Conservation (phyloP, 37 sponge, comb jelly and placozoan species). For the Oscarella lobularis region DNA sequence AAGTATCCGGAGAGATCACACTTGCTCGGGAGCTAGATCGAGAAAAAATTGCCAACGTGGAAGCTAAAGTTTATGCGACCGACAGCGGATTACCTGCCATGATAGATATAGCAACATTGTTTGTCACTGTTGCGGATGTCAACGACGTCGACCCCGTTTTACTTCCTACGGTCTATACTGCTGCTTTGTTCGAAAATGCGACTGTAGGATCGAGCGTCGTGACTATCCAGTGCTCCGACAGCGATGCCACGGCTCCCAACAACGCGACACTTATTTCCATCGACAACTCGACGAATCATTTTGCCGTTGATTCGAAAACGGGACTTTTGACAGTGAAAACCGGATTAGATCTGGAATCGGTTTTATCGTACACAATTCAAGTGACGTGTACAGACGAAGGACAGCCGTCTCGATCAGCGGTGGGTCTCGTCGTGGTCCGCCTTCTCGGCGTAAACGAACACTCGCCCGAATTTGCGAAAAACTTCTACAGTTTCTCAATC, state of each 20-base stretch:
- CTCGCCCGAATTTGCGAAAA: background rate
- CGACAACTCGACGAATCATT: background rate
- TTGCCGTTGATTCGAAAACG: background rate
- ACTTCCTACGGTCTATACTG: background rate
- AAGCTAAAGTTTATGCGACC: background rate
- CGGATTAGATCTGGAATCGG: background rate
- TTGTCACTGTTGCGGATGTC: conserved; percentile 5
- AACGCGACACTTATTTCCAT: background rate
- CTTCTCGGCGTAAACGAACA: background rate
- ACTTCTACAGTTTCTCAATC: background rate
- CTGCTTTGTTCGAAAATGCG: background rate
- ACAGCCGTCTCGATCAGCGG: conserved; percentile 11
- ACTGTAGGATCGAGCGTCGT: background rate
- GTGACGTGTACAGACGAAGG: conserved; percentile 27
- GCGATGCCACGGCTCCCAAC: background rate
- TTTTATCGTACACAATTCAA: background rate
- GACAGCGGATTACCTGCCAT: background rate
- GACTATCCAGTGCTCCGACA: background rate
- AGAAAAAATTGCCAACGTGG: background rate
- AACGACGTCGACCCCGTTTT: background rate
- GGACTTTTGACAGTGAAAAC: background rate
- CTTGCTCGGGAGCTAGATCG: background rate
- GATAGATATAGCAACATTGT: background rate
- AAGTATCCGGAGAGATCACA: background rate
- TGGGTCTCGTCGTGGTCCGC: conserved; percentile 14